Percentiles rank a stretch among this genome's conserved stretches.
These are phyloP conservation scores for Palythoa grandiflora DNA, from an alignment of 92 coral and sea anemone genomes.

Conservation along the genomic window DNA sequence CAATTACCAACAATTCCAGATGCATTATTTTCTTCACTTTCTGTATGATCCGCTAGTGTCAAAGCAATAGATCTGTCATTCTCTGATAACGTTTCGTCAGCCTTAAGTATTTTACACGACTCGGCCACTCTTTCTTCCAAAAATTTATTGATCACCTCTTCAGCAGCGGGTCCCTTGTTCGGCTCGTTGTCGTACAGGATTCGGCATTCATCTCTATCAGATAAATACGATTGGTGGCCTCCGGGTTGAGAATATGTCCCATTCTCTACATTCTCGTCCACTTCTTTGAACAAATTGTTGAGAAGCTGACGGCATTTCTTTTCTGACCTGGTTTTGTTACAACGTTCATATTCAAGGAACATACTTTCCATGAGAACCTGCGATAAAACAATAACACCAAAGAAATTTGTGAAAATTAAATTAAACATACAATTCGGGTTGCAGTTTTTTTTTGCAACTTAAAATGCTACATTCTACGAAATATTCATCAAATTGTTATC, in stretches of 20 bases:
- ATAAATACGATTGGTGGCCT: neutral
- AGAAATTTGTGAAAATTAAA: neutral
- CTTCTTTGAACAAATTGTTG: constrained; percentile 9
- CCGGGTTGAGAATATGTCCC: neutral
- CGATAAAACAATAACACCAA: neutral
- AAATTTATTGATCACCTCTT: constrained; percentile 4
- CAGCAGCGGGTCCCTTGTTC: constrained; percentile 35
- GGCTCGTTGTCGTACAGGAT: constrained; percentile 21
- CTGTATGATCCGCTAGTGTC: neutral
- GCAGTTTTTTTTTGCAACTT: neutral
- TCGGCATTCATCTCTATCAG: neutral
- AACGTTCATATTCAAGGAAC: neutral
- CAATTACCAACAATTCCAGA: neutral
- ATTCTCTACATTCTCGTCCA: constrained; percentile 13
- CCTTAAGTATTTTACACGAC: neutral
- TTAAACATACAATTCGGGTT: no score
- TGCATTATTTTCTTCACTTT: neutral
- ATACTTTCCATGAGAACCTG: constrained; percentile 29
- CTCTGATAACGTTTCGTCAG: neutral
- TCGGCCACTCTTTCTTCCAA: constrained; percentile 1
- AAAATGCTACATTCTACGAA: neutral
- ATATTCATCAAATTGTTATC: neutral
- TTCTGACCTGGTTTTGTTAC: constrained; percentile 19
- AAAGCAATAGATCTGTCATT: neutral
- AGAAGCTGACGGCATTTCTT: constrained; percentile 2